Base-by-base conservation (phyloP, 2,797 vertebrate genomes). In the Acipenser ruthenus region DNA sequence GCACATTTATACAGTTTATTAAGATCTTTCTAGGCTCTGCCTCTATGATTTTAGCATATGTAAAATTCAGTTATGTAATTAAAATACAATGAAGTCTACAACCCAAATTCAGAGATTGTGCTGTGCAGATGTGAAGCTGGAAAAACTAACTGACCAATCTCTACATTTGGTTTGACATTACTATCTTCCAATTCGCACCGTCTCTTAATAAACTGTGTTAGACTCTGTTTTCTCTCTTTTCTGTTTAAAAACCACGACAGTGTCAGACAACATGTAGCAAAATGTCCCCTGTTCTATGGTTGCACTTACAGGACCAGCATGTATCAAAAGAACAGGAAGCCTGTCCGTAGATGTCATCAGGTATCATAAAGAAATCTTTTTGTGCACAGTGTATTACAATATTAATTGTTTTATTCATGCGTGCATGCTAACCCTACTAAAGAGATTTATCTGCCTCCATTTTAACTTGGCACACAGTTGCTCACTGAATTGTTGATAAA, bases 111-210 rank as follows among this genome's bases (percentile, higher is more conserved):
- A 4, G 23, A 82, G 75, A 84, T 73, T 82, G 84, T 73, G 62
- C 72, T 8, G 1, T 84, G 75, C 78, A 84, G 80, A 81, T 82
- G 78, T 82, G 74, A 73, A 71, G 72, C 48, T 61, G 71, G 72
- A 72, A 74, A 79, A 71, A 70, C 73, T 81, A 76, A 81, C 78
- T 80, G 80, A 79, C 72, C 67, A 71, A 66, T 72, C 47, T 71
- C n/a, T 59, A 79, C 76, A 82, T 79, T 73, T 69, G 76, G 73
- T 73, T 80, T 78, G 70, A 69, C 69, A 55, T 77, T 77, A 71
- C 74, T 75, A 73, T 76, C 75, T 78, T 71, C 81, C 77, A 79
- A 76, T 80, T 79, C 71, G 71, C 73, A 71, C 69, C 65, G 77
- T 68, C 70, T 66, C 71, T 82, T 69, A 68, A 77, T 82, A 79